Evolutionary conservation across 2,888 invertebrate species (phyloP), one percentile per base, ranked within the genome.

Genomic region (Agriopis aurantiaria): DNA sequence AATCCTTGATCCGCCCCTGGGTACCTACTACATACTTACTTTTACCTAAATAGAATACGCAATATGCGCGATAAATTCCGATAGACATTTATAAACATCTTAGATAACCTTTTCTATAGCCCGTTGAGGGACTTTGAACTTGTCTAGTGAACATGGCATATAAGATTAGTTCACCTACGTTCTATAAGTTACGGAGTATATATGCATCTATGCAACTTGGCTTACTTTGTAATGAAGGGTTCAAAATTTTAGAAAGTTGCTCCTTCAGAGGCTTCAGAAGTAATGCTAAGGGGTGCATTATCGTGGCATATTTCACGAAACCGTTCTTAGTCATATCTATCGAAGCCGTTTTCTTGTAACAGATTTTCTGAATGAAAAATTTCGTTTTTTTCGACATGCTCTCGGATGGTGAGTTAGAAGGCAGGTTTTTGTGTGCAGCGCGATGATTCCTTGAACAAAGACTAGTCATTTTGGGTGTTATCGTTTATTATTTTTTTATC

Each of bases 301-400:
- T 84, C 46, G 82, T 85, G 59, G 88, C 86, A 17, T 65, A 65
- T 52, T 64, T 77, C 12, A 87, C 78, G 56, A 90, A 90, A 3
- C 90, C 90, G 55, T 85, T 75, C 14, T 77, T 80, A 0, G 88
- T 90, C 90, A 90, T 90, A 65, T 90, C 90, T 11, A 87, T 77
- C 0, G 86, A 86, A 0, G 87, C 86, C 0, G 84, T 75, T 61
- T 81, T 76, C 65, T 76, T 86, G 65, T 82, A 84, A 67, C 88
- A 87, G 14, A 90, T 81, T 76, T 84, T 89, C 69, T 86, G 83
- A 7, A 90, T 80, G 12, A 90, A 88, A 7, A 82, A 74, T 66
- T 77, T 85, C 0, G 87, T 88, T 55, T 82, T 80, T 0, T 75
- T 48, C 0, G 87, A 80, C 86, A 89, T 85, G 9, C 23, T 45